Base-by-base conservation (phyloP, 2,797 vertebrate genomes). In the Picus viridis region DNA sequence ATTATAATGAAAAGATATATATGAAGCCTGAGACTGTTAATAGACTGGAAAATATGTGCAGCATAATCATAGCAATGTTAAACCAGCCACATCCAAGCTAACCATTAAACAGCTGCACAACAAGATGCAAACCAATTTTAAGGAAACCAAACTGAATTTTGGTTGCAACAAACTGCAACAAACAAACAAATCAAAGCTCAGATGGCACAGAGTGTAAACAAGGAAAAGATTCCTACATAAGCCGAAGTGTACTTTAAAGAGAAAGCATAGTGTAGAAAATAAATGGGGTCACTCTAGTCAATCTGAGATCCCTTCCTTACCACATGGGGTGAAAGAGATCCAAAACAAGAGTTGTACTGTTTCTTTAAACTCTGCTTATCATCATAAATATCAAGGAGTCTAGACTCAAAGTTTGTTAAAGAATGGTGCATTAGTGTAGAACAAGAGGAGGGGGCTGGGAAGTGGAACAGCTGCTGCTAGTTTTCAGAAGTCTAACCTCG, bases 401-500 rank as follows among this genome's bases (percentile, higher is more conserved):
- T 32, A 86, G 20, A 59, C 43, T 20, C 1, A 18, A 27, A 29
- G 14, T 23, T 47, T 23, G 29, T 45, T 30, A 62, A 18, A 61
- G 36, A 47, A 54, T 1, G 13, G 16, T 17, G 14, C 8, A 3
- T 14, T 6, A 53, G 15, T 10, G 29, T 34, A 64, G 51, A 53
- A 45, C 4, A 36, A 23, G 22, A 51, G 5, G 8, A 43, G 16
- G 4, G 8, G 5, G 12, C 29, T 57, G 15, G 24, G 16, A 67
- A 32, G 23, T 0, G 4, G 39, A 69, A 2, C 1, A 36, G 18
- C 34, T 36, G 13, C 41, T 69, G 22, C 15, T n/a, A 36, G 2
- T 7, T 19, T 43, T 41, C 53, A 11, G 1, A 69, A 43, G 32
- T 51, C 78, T 63, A 23, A 16, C 20, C 30, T 29, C 27, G 24